phyloP scores from a whole-genome alignment of 2,888 invertebrate genomes.

The Quadroppia sp. region DNA sequence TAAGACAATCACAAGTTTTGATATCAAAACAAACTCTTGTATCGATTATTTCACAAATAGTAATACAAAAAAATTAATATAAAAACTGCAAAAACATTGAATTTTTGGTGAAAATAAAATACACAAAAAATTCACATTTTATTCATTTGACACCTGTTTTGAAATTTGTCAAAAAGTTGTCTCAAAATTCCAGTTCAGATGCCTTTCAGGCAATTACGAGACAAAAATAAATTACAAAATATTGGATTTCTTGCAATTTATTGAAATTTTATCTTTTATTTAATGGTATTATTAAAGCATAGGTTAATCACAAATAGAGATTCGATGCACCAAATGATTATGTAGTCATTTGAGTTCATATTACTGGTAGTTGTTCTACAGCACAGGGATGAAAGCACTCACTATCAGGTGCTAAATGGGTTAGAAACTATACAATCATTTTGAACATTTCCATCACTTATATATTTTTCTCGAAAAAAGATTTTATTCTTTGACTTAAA shows the following conservation, averaged over 20 bases:
- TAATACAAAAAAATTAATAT: too few relatives aligned
- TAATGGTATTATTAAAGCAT: not conserved
- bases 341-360: slow-evolving; percentile 18
- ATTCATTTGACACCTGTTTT: not conserved
- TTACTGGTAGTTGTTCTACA: not conserved
- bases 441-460: not conserved
- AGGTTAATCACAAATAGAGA: slow-evolving; percentile 18
- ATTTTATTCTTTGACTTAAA: too few relatives aligned
- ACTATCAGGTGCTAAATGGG: not conserved
- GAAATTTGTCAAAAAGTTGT: not conserved
- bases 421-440: too few relatives aligned
- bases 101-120: not conserved
- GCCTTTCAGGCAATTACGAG: not conserved
- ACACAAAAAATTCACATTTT: not conserved
- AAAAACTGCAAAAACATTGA: not conserved
- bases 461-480: too few relatives aligned
- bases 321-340: slow-evolving; percentile 14
- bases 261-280: slow-evolving; percentile 9
- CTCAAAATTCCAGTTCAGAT: not conserved
- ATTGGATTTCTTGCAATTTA: not conserved
- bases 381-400: not conserved
- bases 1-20: too few relatives aligned
- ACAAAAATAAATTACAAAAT: slow-evolving; percentile 6
- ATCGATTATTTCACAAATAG: not conserved
- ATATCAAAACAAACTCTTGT: not conserved